Conservation (phyloP, 2,888 invertebrate species). For the Mythimna lalbum region DNA sequence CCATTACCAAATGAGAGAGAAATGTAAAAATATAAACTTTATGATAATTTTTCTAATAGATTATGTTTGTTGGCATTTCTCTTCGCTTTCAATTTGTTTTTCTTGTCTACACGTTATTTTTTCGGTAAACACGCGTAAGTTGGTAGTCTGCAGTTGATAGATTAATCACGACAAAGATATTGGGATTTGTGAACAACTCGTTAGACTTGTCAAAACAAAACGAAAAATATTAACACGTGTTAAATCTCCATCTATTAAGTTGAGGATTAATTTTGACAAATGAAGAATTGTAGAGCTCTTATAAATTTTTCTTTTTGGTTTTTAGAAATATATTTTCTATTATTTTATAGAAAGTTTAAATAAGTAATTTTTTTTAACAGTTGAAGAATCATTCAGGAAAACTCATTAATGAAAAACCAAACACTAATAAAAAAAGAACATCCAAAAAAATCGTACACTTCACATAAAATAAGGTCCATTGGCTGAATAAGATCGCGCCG, state of each 20-base stretch:
- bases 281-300: conserved; percentile 31
- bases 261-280: conserved; percentile 55
- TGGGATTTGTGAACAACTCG: conserved; percentile 49
- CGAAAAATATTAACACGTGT: conserved; percentile 48
- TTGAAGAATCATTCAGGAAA: conserved; percentile 61
- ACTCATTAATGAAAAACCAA: conserved; percentile 36
- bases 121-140: conserved; percentile 5
- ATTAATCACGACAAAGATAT: conserved; percentile 49
- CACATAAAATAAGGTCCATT: conserved; percentile 62
- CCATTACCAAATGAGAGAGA: not conserved
- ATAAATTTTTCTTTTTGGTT: conserved; percentile 2
- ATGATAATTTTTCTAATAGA: conserved; percentile 3
- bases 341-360: not conserved
- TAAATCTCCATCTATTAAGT: conserved; percentile 38
- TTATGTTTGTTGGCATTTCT: conserved; percentile 20
- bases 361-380: conserved; percentile 9
- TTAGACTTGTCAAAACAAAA: conserved; percentile 65
- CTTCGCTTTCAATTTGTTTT: conserved; percentile 28
- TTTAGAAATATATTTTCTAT: not conserved
- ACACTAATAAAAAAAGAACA: conserved; percentile 60
- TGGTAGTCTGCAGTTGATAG: conserved; percentile 16
- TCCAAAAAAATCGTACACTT: conserved; percentile 63
- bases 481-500: conserved; percentile 57
- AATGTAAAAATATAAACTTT: not conserved
- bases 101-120: conserved; percentile 1